These are phyloP conservation scores for Eumerus sabulonum DNA, from an alignment of 2,888 invertebrate genomes.

Conservation along the genomic window DNA sequence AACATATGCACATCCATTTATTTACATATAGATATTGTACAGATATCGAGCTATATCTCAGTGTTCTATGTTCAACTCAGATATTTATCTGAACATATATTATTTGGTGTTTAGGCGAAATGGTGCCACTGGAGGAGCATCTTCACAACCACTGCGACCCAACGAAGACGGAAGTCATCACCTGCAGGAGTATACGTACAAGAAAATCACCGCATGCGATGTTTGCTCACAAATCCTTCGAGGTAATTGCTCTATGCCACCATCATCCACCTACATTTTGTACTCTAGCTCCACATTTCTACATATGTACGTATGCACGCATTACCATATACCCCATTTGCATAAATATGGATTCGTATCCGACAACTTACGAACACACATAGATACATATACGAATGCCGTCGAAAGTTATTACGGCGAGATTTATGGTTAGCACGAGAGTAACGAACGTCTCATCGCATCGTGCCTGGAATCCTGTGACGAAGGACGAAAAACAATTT, in stretches of 20 bases:
- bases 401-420: constrained; percentile 42
- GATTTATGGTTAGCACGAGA: constrained; percentile 45
- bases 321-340: no score
- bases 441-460: constrained; percentile 21
- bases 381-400: constrained; percentile 21
- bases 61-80: constrained; percentile 13
- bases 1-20: background rate
- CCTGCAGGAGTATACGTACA: constrained; percentile 96
- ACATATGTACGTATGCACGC: no score
- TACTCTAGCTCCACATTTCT: no score
- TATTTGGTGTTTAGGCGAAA: constrained; percentile 82
- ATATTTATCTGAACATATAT: constrained; percentile 53
- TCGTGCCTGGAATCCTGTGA: constrained; percentile 19
- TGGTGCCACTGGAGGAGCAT: constrained; percentile 82
- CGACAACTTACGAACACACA: constrained; percentile 5
- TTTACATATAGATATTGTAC: constrained; percentile 20
- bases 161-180: constrained; percentile 83
- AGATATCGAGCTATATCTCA: constrained; percentile 29
- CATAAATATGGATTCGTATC: no score
- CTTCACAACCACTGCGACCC: constrained; percentile 77
- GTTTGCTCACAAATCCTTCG: constrained; percentile 94
- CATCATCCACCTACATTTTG: background rate
- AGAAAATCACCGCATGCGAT: constrained; percentile 97
- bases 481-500: constrained; percentile 26
- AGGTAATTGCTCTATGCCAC: constrained; percentile 81